phyloP scores from a whole-genome alignment of 2,888 invertebrate genomes.

The Trimorus sp. region DNA sequence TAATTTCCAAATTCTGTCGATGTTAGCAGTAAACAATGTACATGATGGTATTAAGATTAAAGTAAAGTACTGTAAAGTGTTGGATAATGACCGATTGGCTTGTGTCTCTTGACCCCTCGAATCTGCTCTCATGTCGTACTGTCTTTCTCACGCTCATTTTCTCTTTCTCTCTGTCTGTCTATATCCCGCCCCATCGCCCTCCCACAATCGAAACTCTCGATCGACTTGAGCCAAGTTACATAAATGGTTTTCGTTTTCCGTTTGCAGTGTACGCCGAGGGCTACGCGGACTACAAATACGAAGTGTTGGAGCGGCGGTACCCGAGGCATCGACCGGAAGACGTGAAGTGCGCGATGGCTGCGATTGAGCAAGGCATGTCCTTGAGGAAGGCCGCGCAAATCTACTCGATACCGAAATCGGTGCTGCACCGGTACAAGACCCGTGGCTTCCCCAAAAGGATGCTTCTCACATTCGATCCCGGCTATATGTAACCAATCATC shows the following conservation, averaged over 20 bases:
- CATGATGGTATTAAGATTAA: not conserved
- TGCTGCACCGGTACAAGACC: constrained; percentile 74
- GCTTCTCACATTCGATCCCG: constrained; percentile 26
- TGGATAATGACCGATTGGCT: not conserved
- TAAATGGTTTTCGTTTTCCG: constrained; percentile 49
- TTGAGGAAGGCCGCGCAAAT: constrained; percentile 73
- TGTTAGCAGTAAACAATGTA: not conserved
- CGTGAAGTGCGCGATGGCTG: constrained; percentile 71
- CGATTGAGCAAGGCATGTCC: constrained; percentile 74
- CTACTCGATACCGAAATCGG: constrained; percentile 73
- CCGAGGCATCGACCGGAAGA: constrained; percentile 47
- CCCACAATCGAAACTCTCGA: not conserved
- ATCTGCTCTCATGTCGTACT: no score
- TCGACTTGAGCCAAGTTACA: constrained; percentile 25
- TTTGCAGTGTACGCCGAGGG: constrained; percentile 38
- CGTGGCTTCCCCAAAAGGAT: constrained; percentile 63
- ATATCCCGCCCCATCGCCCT: no score
- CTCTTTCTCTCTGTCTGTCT: no score
- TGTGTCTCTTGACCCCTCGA: not conserved
- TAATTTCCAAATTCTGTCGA: not conserved
- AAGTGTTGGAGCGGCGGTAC: constrained; percentile 41
- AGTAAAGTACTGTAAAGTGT: not conserved
- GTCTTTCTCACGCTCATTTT: no score
- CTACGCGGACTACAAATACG: constrained; percentile 32
- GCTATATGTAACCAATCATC: not conserved